These are phyloP conservation scores for Heterotis niloticus DNA, from an alignment of 2,113 vertebrate species.

Conservation along the genomic window DNA sequence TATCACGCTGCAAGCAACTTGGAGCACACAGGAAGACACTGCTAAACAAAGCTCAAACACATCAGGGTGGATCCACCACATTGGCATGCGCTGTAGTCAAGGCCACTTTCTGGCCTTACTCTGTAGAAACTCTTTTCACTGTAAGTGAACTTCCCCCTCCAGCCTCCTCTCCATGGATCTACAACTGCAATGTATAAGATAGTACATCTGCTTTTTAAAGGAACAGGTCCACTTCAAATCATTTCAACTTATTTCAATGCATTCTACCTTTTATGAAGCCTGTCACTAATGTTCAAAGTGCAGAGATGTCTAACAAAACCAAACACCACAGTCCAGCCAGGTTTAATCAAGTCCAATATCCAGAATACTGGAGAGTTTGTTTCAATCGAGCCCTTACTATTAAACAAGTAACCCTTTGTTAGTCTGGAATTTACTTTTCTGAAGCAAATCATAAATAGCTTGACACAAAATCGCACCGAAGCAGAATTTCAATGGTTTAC, in stretches of 20 bases:
- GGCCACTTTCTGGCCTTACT: constrained; percentile 30
- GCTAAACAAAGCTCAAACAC: constrained; percentile 33
- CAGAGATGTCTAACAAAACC: too few species aligned
- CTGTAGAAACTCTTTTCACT: constrained; percentile 35
- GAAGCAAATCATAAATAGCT: too few species aligned
- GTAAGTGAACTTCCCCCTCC: constrained; percentile 25
- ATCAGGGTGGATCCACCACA: constrained; percentile 43
- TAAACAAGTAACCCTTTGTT: too few species aligned
- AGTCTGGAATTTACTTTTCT: too few species aligned
- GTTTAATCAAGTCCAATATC: too few species aligned
- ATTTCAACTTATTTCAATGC: too few species aligned
- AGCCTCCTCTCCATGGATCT: neutral
- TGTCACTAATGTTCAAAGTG: too few species aligned
- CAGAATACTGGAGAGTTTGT: too few species aligned
- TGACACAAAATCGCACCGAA: neutral
- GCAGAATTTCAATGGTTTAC: neutral
- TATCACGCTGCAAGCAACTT: constrained; percentile 24
- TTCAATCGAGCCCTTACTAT: too few species aligned
- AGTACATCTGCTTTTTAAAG: neutral
- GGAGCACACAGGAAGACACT: constrained; percentile 21
- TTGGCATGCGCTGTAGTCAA: constrained; percentile 23
- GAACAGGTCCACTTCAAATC: too few species aligned
- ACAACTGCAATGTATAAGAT: neutral
- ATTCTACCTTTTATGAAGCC: too few species aligned
- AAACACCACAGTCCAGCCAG: too few species aligned